These are phyloP conservation scores for Aphelenchoides besseyi DNA, from an alignment of 1,140 invertebrate species.

Conservation along the genomic window DNA sequence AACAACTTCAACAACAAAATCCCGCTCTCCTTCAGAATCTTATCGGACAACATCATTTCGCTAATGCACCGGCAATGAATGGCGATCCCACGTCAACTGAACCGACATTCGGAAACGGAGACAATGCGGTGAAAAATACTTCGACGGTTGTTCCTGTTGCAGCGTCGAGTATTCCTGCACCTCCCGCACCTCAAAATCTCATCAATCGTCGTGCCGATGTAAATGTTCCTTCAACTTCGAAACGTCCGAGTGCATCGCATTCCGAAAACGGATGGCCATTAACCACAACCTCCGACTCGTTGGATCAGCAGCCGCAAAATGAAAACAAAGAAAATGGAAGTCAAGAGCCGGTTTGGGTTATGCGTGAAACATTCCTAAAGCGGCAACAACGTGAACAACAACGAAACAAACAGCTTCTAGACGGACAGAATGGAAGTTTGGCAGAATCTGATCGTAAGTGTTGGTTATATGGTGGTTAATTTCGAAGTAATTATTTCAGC, in stretches of 20 bases:
- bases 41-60: slow-evolving; percentile 36
- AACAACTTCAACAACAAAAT: slow-evolving; percentile 53
- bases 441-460: slow-evolving; percentile 27
- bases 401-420: slow-evolving; percentile 24
- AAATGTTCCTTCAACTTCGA: slow-evolving; percentile 11
- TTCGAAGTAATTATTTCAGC: too few species aligned
- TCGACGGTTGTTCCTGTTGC: background rate
- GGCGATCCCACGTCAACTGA: background rate
- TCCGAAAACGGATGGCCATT: slow-evolving; percentile 12
- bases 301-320: slow-evolving; percentile 10
- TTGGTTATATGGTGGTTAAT: too few species aligned
- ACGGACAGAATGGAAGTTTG: background rate
- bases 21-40: slow-evolving; percentile 44
- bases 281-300: background rate
- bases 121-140: slow-evolving; percentile 5
- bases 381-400: slow-evolving; percentile 54
- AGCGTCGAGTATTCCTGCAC: background rate
- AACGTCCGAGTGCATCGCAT: slow-evolving; percentile 1
- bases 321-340: slow-evolving; percentile 46
- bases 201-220: background rate
- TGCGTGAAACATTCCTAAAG: slow-evolving; percentile 58
- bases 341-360: slow-evolving; percentile 53
- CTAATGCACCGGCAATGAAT: background rate
- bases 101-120: background rate
- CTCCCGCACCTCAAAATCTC: background rate